Base-by-base conservation (phyloP, 2,888 invertebrate species). In the Phyto melanocephala region DNA sequence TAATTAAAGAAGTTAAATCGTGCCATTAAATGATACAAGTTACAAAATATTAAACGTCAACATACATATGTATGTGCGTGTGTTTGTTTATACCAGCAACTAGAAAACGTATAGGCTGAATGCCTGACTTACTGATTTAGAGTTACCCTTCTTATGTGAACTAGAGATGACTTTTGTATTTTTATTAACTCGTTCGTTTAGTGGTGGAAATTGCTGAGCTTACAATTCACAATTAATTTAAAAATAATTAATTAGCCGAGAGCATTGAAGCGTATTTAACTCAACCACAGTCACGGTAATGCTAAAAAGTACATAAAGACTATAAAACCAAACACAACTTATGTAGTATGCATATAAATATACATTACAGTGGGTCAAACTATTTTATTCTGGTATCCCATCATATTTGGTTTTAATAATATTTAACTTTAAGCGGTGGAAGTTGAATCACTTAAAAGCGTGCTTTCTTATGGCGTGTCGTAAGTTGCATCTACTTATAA, bases 251-350 rank as follows among this genome's bases (percentile, higher is more conserved):
- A 87, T 87, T 87, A 86, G 85, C 85, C 85, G 80, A 81, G 86
- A 87, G 86, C 85, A 84, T 85, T 87, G 85, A 81, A 84, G 90
- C 91, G 75, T 93, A 85, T 84, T 81, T 76, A 82, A 76, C 76
- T 79, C 45, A 42, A 45, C 65, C 40, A 60, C 37, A 54, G 22
- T 45, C 65, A 47, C 50, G n/a, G 28, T 17, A 22, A 1, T 58
- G 40, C 22, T 60, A 20, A 2, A 13, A 13, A 58, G 33, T 42
- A 68, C 33, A 47, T 1, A 6, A 35, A 50, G 17, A 42, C 6
- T 54, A 28, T 10, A 54, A 33, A 22, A 20, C 35, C 15, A 70
- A 45, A 3, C 10, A 37, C 42, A 54, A 7, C 33, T 45, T n/a
- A 40, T 20, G 33, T 45, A 17, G n/a, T n/a, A n/a, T n/a, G n/a